A percentile compares a stretch with the other conserved stretches of the same genome.
These are phyloP conservation scores for Eucidaris tribuloides DNA, from an alignment of 35 echinoderm and acorn worm species.

Conservation along the genomic window DNA sequence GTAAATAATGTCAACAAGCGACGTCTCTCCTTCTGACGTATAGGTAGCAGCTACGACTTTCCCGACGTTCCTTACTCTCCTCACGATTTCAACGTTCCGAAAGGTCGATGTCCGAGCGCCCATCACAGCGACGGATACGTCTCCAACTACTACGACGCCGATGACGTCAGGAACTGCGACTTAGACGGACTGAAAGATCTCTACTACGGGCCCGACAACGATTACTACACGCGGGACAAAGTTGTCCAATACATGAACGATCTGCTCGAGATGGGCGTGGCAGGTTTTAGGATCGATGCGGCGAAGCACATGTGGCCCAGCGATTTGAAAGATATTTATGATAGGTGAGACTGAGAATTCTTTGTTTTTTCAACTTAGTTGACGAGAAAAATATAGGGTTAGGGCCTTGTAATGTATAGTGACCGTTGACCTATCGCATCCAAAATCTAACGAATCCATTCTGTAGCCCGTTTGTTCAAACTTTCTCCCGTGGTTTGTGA, in stretches of 20 bases:
- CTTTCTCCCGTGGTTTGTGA: too few relatives aligned
- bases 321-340: neutral
- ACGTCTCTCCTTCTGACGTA: too few relatives aligned
- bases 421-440: too few relatives aligned
- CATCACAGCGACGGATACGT: conserved; percentile 77
- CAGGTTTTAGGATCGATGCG: conserved; percentile 67
- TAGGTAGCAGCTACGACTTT: conserved; percentile 59
- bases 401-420: too few relatives aligned
- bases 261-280: conserved; percentile 44
- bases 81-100: conserved; percentile 63
- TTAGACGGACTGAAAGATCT: conserved; percentile 48
- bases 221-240: conserved; percentile 14
- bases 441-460: too few relatives aligned
- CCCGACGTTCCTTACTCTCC: conserved; percentile 63
- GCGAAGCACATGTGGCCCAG: conserved; percentile 49
- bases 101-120: conserved; percentile 27
- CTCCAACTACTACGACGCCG: conserved; percentile 53
- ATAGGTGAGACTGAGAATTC: conserved; percentile 42
- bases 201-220: conserved; percentile 19
- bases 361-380: too few relatives aligned
- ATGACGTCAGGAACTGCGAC: conserved; percentile 48
- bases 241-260: conserved; percentile 46
- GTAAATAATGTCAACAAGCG: too few relatives aligned
- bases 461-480: too few relatives aligned
- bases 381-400: neutral